phyloP scores from a whole-genome alignment of 2,888 invertebrate species.

The Mystacides longicornis region DNA sequence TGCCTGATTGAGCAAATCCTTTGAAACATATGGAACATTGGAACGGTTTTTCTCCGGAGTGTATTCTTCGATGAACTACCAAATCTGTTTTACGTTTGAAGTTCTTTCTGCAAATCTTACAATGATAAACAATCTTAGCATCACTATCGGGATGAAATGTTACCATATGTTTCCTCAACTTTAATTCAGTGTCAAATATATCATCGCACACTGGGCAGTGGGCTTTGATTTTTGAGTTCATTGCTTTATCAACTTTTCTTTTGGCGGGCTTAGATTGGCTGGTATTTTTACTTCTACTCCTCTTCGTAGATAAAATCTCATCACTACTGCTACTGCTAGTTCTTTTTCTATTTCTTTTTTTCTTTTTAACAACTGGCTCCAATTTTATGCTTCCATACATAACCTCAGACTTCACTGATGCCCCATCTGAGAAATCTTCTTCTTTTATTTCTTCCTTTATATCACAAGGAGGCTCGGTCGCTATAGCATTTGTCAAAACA shows the following conservation, averaged over 20 bases:
- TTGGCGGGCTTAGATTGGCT: not conserved
- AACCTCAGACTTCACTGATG: conserved; percentile 7
- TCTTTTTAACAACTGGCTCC: not conserved
- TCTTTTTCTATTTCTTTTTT: conserved; percentile 5
- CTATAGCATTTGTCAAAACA: not conserved
- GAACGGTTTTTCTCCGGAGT: conserved; percentile 24
- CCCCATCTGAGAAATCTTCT: not conserved
- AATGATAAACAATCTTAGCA: conserved; percentile 5
- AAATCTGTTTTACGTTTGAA: conserved; percentile 23
- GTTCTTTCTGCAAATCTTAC: conserved; percentile 14
- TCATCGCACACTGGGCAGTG: not conserved
- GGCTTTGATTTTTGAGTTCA: not conserved
- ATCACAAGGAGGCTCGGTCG: not conserved
- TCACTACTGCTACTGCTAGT: not conserved
- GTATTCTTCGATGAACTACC: conserved; percentile 21
- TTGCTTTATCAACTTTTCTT: not conserved
- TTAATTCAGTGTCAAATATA: not conserved
- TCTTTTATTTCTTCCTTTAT: conserved; percentile 13
- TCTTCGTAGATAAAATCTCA: not conserved
- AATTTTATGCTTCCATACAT: not conserved
- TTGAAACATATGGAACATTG: conserved; percentile 20
- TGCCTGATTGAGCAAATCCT: conserved; percentile 24
- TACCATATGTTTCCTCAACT: conserved; percentile 10
- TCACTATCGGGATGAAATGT: not conserved
- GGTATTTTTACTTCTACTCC: not conserved